Evolutionary conservation across 2,888 invertebrate genomes (phyloP).

Genomic region (Heliconius sara): DNA sequence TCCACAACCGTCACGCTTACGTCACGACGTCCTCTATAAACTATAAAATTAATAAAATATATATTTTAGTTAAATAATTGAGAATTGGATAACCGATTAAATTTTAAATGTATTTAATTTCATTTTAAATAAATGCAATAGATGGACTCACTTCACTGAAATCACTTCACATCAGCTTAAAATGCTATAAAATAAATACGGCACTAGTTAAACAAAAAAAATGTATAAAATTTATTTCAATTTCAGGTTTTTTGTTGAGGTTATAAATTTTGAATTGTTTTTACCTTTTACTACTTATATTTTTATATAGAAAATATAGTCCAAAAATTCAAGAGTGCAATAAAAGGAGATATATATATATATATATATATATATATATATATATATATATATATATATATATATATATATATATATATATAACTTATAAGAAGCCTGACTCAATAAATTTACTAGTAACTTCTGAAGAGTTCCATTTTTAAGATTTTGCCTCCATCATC

Average conservation of each 20-base stretch:
- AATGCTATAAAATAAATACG: background rate
- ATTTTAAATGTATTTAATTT: background rate
- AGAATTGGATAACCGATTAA: background rate
- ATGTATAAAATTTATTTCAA: background rate
- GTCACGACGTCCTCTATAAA: too few species aligned
- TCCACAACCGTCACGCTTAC: too few species aligned
- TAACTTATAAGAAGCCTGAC: too few species aligned
- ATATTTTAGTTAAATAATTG: background rate
- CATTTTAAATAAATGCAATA: background rate
- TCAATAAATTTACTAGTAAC: too few species aligned
- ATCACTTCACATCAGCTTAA: background rate
- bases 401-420: too few species aligned
- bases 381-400: too few species aligned
- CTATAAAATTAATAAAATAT: background rate
- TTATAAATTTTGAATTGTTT: background rate
- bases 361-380: too few species aligned
- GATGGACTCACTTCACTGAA: background rate
- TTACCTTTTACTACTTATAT: background rate
- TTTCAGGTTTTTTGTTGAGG: background rate
- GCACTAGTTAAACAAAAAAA: background rate
- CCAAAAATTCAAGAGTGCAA: too few species aligned
- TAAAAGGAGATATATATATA: too few species aligned
- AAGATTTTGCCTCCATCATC: too few species aligned
- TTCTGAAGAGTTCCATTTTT: too few species aligned
- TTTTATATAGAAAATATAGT: background rate